Base-by-base conservation (phyloP, 1,140 invertebrate species). In the Paramacrobiotus metropolitanus region DNA sequence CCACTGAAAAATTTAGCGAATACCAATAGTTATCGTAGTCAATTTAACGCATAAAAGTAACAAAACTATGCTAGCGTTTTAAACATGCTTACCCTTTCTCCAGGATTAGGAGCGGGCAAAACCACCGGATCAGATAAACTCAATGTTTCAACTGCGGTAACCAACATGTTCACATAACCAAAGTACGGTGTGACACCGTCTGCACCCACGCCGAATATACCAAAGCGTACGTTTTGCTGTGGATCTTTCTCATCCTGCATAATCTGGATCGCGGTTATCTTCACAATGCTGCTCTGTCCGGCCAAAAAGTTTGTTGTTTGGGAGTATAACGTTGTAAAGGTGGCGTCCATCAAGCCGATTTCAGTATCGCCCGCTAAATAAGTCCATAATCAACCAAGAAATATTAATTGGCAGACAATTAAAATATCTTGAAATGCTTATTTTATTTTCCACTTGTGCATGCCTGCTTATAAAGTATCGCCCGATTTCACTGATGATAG, bases 251-350 rank as follows among this genome's bases (percentile, higher is more conserved):
- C 9, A 24, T 55, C 48, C 24, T 55, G 48, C 15, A 55, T 55
- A 28, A 55, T 55, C 48, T 55, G 48, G 24, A 55, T 55, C 4
- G 48, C 48, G 9, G 48, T 55, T 15, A 55, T 55, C 48, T 55
- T 55, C 4, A 24, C 24, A 24, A 55, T 55, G 48, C 4, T 9
- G 48, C 48, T 55, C 24, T 55, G 48, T 18, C 48, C 48, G 9
- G 15, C 4, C 15, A 55, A 24, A 28, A 55, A 55, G 9, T 24
- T 24, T 4, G 9, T 55, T 9, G 48, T 55, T 9, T 4, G 9
- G 9, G 9, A 24, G 48, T 55, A 55, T 4, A 24, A 4, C 9
- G 48, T 55, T 9, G 15, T 55, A 24, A 55, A 55, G 48, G 9
- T 24, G 9, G 9, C 24, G 48, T 55, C 24, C 9, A 24, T 55